Evolutionary conservation across 2,888 invertebrate genomes (phyloP), one percentile per base, ranked within the genome.

Genomic region (Megalurothrips usitatus): DNA sequence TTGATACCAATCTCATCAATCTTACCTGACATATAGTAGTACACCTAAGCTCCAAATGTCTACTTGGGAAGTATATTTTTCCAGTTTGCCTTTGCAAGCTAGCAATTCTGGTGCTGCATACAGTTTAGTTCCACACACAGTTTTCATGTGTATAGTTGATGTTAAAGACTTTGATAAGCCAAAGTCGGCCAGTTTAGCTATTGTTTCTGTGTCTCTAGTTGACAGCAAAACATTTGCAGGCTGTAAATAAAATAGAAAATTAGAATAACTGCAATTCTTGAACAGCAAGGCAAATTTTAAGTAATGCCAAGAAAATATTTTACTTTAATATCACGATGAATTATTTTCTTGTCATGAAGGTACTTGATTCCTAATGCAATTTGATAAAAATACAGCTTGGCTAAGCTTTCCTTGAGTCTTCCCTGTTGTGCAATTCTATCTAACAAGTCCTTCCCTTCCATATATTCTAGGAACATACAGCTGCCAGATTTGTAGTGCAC

Each of bases 251-350:
- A 26, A 75, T 11, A 23, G 0, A 75, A 26, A 12, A 11, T 23
- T 26, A 11, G 1, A 23, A 26, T 10, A 12, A 0, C n/a, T 9
- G 12, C 10, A 26, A 11, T 26, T 6, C 26, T 68, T 23, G 12
- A 75, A 26, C 4, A 0, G 8, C 11, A 75, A 23, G 23, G n/a
- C 11, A 4, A 23, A 68, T 75, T 23, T 26, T 10, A 12, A 26
- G 1, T 26, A 2, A 11, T 11, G 1, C 10, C 12, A 26, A 8
- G 23, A 26, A 10, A 8, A 26, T 26, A 26, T 8, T 26, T 75
- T 75, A 75, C 68, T 75, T 75, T 75, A 9, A 75, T 75, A 75
- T 75, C 68, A 12, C 68, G 68, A 26, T 75, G 68, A 75, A 75
- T 75, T 23, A 75, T 75, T 23, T 26, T 26, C 12, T 75, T 26